Evolutionary conservation across 1,140 invertebrate genomes (phyloP).

Genomic region (Neodiprion lecontei): DNA sequence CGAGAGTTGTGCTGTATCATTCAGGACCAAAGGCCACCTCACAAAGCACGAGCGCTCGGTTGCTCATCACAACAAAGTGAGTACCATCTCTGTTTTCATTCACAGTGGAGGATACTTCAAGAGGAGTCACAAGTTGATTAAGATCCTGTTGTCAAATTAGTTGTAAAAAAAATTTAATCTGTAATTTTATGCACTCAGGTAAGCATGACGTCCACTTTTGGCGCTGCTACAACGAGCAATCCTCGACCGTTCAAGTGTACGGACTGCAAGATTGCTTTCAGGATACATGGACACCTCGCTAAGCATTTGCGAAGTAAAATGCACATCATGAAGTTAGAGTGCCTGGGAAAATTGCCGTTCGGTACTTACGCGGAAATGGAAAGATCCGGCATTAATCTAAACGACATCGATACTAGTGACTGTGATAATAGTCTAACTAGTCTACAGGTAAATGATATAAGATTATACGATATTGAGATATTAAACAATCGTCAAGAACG

Average conservation of each 20-base stretch:
- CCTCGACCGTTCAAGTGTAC: constrained; percentile 93
- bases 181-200: constrained; percentile 50
- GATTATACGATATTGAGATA: constrained; percentile 16
- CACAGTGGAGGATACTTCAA: background rate
- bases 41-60: constrained; percentile 91
- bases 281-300: constrained; percentile 94
- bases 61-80: constrained; percentile 89
- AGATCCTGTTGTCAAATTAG: background rate
- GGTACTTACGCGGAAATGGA: constrained; percentile 97
- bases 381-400: constrained; percentile 86
- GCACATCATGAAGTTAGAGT: constrained; percentile 96
- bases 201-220: constrained; percentile 86
- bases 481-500: background rate
- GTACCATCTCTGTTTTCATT: constrained; percentile 9
- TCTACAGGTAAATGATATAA: constrained; percentile 67
- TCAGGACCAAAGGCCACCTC: constrained; percentile 89
- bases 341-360: constrained; percentile 90
- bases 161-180: constrained; percentile 4
- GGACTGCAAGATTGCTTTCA: constrained; percentile 95
- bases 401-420: constrained; percentile 93
- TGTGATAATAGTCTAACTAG: constrained; percentile 92
- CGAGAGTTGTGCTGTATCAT: constrained; percentile 89
- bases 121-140: background rate
- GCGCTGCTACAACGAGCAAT: constrained; percentile 84
- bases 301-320: constrained; percentile 97